Conservation (phyloP, 1,140 invertebrate genomes). For the Nebria ingens region DNA sequence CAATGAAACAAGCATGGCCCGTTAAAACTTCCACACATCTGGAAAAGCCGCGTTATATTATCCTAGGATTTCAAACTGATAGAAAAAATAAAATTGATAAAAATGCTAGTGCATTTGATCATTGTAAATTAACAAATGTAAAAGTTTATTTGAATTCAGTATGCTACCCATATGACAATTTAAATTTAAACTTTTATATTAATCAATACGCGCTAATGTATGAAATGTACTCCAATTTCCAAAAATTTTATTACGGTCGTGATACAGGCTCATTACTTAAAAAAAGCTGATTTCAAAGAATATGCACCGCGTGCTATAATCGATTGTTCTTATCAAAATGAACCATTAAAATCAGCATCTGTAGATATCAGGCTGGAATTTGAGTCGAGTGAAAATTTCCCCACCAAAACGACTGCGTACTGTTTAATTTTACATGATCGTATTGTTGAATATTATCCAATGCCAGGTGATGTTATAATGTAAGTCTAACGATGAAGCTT, state of each 20-base stretch:
- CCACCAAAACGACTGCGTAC: conserved; percentile 25
- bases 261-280: conserved; percentile 15
- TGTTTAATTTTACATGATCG: conserved; percentile 29
- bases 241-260: conserved; percentile 21
- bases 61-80: conserved; percentile 16
- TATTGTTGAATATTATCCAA: conserved; percentile 23
- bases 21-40: conserved; percentile 14
- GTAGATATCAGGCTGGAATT: conserved; percentile 28
- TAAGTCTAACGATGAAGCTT: too few species aligned
- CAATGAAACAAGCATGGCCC: conserved; percentile 13
- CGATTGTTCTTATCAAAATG: conserved; percentile 28
- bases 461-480: conserved; percentile 20
- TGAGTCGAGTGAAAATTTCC: conserved; percentile 19
- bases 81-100: conserved; percentile 13
- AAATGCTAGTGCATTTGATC: conserved; percentile 17
- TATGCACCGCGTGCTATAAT: conserved; percentile 23
- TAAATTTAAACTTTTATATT: conserved; percentile 24
- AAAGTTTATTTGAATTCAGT: conserved; percentile 29
- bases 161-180: conserved; percentile 26
- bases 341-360: conserved; percentile 23
- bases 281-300: conserved; percentile 18
- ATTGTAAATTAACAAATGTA: conserved; percentile 17
- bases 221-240: conserved; percentile 26
- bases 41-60: conserved; percentile 16
- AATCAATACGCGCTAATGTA: conserved; percentile 25